Conservation (phyloP, 2,797 vertebrate genomes). For the Coranthus polyacanthus region DNA sequence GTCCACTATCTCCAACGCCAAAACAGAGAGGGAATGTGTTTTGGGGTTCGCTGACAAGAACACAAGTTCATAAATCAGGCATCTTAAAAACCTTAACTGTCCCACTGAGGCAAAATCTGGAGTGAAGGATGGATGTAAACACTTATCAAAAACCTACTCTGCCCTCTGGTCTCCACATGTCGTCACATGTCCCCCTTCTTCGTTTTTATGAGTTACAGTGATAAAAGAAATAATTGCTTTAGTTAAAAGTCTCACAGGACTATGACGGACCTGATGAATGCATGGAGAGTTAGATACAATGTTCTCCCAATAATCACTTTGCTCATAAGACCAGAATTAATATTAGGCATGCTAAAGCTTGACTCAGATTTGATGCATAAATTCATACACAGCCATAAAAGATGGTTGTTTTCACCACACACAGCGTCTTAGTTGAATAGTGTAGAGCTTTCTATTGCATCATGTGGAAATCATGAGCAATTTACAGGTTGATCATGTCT, state of each 20-base stretch:
- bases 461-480: constrained; percentile 38
- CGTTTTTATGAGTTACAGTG: constrained; percentile 25
- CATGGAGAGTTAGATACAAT: constrained; percentile 34
- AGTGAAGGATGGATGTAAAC: constrained; percentile 38
- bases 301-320: constrained; percentile 47
- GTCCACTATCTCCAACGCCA: constrained; percentile 16
- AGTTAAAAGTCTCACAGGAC: constrained; percentile 25
- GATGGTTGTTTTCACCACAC: constrained; percentile 10
- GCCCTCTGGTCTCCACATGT: constrained; percentile 59
- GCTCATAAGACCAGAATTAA: constrained; percentile 52
- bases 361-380: constrained; percentile 39
- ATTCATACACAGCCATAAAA: constrained; percentile 26
- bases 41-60: constrained; percentile 37
- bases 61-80: constrained; percentile 59
- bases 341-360: constrained; percentile 72
- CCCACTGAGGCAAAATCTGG: constrained; percentile 15
- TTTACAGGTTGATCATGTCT: constrained; percentile 31
- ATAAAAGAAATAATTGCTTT: constrained; percentile 40
- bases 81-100: constrained; percentile 34
- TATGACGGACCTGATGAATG: constrained; percentile 41
- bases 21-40: constrained; percentile 31
- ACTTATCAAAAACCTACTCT: constrained; percentile 43
- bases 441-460: constrained; percentile 27
- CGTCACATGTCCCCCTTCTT: constrained; percentile 58
- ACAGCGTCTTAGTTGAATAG: constrained; percentile 3